phyloP scores from a whole-genome alignment of 2,113 vertebrate species.

The Arizona elegans region DNA sequence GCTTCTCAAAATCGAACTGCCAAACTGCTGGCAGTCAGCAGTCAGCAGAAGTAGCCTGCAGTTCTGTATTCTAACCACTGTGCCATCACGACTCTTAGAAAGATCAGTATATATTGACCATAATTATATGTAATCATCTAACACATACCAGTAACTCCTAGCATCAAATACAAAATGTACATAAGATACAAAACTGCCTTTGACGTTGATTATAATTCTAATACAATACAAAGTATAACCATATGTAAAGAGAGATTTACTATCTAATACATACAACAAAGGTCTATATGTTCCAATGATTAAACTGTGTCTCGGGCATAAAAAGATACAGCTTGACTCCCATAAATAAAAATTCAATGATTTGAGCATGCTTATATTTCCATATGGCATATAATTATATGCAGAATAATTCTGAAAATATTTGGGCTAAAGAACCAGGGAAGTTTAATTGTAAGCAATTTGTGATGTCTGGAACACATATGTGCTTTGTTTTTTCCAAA shows the following conservation, averaged over 20 bases:
- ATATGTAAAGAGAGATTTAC: neutral
- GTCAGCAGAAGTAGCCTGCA: no score
- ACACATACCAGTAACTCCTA: neutral
- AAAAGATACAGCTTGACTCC: conserved; percentile 31
- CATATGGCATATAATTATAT: conserved; percentile 33
- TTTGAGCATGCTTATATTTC: conserved; percentile 25
- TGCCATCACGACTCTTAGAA: neutral
- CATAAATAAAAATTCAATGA: conserved; percentile 40
- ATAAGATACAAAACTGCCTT: neutral
- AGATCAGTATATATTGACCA: neutral
- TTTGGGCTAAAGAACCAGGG: conserved; percentile 35
- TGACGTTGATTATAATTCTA: conserved; percentile 7
- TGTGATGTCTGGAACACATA: conserved; percentile 38
- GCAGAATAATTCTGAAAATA: conserved; percentile 24
- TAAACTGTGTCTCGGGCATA: conserved; percentile 16
- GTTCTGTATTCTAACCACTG: no score
- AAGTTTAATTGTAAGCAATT: conserved; percentile 52
- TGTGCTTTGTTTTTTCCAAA: conserved; percentile 1
- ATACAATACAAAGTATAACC: neutral
- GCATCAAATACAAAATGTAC: neutral
- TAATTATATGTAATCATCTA: neutral
- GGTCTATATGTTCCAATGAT: conserved; percentile 35
- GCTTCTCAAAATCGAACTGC: no score
- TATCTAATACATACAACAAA: conserved; percentile 12
- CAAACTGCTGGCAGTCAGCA: no score